These are phyloP conservation scores for Oxyteleia sp. DNA, from an alignment of 2,888 invertebrate species.

Conservation along the genomic window DNA sequence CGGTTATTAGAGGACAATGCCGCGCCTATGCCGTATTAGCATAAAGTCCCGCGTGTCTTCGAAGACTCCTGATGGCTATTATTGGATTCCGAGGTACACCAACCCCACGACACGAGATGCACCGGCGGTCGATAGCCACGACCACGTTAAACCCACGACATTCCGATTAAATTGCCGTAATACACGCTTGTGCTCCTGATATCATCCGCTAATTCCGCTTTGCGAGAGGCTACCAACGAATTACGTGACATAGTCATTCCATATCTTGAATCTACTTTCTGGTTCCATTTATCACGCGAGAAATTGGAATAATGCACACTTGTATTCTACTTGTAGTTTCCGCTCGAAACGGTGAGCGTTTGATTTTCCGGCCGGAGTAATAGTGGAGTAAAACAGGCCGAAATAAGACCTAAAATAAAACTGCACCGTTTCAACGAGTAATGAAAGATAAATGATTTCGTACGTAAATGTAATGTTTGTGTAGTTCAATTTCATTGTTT, in stretches of 20 bases:
- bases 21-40: constrained; percentile 81
- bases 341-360: not conserved
- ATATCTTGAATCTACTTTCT: constrained; percentile 51
- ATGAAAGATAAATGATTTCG: not conserved
- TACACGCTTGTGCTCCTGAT: constrained; percentile 60
- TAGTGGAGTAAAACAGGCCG: not conserved
- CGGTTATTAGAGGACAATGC: constrained; percentile 84
- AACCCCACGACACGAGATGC: constrained; percentile 73
- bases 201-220: constrained; percentile 69
- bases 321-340: constrained; percentile 20
- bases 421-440: not conserved
- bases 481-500: not conserved
- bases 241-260: constrained; percentile 68
- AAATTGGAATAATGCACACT: constrained; percentile 53
- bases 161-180: constrained; percentile 79
- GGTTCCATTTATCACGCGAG: constrained; percentile 52
- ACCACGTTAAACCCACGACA: constrained; percentile 75
- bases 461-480: not conserved
- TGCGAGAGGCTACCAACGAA: constrained; percentile 65
- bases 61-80: constrained; percentile 75
- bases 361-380: constrained; percentile 31
- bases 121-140: constrained; percentile 72
- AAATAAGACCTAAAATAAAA: not conserved
- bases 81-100: constrained; percentile 72
- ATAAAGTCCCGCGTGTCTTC: constrained; percentile 81